These are phyloP conservation scores for Hipparchia semele DNA, from an alignment of 2,888 invertebrate species.

Conservation along the genomic window DNA sequence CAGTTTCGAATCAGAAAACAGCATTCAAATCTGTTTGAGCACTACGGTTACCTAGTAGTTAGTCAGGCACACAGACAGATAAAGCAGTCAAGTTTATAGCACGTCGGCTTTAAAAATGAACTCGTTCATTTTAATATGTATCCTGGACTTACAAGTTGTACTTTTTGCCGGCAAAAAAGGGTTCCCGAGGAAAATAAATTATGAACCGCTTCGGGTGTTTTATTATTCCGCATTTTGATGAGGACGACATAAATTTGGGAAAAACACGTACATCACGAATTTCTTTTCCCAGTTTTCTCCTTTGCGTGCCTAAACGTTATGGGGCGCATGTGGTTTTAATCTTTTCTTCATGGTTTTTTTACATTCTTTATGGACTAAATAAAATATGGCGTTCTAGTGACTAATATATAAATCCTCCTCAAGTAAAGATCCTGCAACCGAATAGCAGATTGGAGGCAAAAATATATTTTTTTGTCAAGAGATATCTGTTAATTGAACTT, in stretches of 20 bases:
- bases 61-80: too few relatives aligned
- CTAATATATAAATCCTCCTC: neutral
- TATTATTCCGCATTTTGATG: slow-evolving; percentile 41
- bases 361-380: neutral
- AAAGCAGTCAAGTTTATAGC: too few relatives aligned
- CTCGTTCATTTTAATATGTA: slow-evolving; percentile 13
- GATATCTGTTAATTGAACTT: too few relatives aligned
- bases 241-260: slow-evolving; percentile 38
- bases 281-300: slow-evolving; percentile 26
- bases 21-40: too few relatives aligned
- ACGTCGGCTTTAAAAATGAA: neutral
- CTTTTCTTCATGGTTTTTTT: slow-evolving; percentile 12
- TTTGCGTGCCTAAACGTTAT: slow-evolving; percentile 26
- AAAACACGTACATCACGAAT: slow-evolving; percentile 34
- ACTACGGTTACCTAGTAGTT: too few relatives aligned
- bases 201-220: slow-evolving; percentile 39
- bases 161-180: slow-evolving; percentile 34
- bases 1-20: too few relatives aligned
- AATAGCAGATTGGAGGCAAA: too few relatives aligned
- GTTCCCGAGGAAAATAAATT: slow-evolving; percentile 40
- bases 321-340: slow-evolving; percentile 24
- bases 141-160: slow-evolving; percentile 22
- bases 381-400: neutral
- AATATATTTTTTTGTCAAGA: too few relatives aligned
- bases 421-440: neutral